Percentiles rank a stretch among this genome's conserved stretches.
Conservation (phyloP, 2,888 invertebrate species). For the Ectemnius continuus region DNA sequence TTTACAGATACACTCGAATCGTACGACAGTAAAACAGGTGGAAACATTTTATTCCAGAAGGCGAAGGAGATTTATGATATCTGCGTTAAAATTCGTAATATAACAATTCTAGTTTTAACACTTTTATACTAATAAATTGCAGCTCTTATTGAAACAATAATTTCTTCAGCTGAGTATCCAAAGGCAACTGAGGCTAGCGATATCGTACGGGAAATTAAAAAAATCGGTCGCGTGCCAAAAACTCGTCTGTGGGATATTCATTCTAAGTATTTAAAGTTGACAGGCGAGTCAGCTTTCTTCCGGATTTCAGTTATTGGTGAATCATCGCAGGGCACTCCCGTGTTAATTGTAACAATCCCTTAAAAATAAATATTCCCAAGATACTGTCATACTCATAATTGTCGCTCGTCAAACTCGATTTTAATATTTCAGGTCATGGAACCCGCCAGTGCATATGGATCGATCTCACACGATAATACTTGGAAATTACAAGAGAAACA, state of each 20-base stretch:
- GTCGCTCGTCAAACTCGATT: background rate
- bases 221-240: background rate
- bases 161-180: background rate
- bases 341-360: background rate
- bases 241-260: background rate
- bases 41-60: background rate
- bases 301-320: background rate
- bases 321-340: background rate
- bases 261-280: background rate
- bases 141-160: too few species aligned
- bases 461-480: background rate
- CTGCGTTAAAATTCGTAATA: background rate
- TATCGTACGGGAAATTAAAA: background rate
- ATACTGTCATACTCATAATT: background rate
- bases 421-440: background rate
- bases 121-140: too few species aligned
- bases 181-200: background rate
- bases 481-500: background rate
- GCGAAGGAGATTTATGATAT: background rate
- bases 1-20: background rate
- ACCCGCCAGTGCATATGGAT: background rate
- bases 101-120: background rate
- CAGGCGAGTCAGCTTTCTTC: constrained; percentile 4
- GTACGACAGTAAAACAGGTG: background rate
- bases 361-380: background rate